These are phyloP conservation scores for Phalangium opilio DNA, from an alignment of 2,888 invertebrate genomes.

Conservation along the genomic window DNA sequence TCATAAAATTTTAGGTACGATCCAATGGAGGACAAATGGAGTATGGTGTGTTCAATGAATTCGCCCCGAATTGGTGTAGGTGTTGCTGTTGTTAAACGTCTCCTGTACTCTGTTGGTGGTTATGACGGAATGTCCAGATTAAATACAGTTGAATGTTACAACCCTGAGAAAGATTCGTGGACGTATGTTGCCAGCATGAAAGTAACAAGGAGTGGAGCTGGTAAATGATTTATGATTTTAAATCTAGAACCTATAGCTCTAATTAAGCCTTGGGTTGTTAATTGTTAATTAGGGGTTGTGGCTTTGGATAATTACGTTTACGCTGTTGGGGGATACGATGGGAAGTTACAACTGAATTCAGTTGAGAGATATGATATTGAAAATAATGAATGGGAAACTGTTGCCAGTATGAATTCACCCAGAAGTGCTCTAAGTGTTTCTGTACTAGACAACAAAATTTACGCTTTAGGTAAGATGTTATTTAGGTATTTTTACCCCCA, in stretches of 20 bases:
- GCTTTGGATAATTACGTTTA: conserved; percentile 72
- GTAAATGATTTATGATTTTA: conserved; percentile 39
- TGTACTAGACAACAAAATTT: conserved; percentile 67
- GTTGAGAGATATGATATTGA: conserved; percentile 81
- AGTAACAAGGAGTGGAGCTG: conserved; percentile 66
- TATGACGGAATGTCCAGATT: conserved; percentile 67
- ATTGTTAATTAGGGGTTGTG: conserved; percentile 44
- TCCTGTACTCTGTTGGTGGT: conserved; percentile 66
- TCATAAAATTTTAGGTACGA: conserved; percentile 59
- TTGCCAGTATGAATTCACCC: conserved; percentile 57
- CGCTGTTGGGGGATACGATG: conserved; percentile 91
- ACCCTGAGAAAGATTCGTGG: conserved; percentile 85
- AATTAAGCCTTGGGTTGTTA: too few relatives aligned
- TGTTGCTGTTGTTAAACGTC: conserved; percentile 41
- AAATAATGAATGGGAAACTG: conserved; percentile 58
- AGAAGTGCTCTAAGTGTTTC: conserved; percentile 77
- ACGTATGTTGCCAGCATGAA: conserved; percentile 61
- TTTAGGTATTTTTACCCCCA: too few relatives aligned
- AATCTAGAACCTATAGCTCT: too few relatives aligned
- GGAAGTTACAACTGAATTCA: conserved; percentile 56
- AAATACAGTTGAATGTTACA: conserved; percentile 71
- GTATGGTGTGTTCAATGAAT: conserved; percentile 41
- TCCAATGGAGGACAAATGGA: conserved; percentile 70
- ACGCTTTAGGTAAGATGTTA: conserved; percentile 68
- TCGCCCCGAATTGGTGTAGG: conserved; percentile 53